Evolutionary conservation across 2,797 vertebrate genomes (phyloP), one percentile per base, ranked within the genome.

Genomic region (Knipowitschia caucasica): DNA sequence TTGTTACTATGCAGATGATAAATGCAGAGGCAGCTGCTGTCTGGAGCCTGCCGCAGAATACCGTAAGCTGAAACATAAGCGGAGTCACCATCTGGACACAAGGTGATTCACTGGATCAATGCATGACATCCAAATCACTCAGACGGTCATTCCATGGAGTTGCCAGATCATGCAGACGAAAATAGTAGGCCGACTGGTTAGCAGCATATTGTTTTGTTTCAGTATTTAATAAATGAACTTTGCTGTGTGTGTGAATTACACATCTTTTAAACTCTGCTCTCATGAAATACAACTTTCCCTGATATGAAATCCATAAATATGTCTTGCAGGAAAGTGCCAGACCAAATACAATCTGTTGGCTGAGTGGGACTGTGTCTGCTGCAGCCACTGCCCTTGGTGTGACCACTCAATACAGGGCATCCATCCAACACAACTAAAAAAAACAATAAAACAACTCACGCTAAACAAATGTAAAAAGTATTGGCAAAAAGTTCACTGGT

Each of bases 1-100:
- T 44, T 44, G 42, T 44, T 44, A 44, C 42, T 44, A 44, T 44
- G 42, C 24, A 44, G 42, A 44, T 44, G 42, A 44, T 44, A 44
- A 27, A 26, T 15, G 42, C 42, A 44, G 24, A 44, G 42, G 25
- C 25, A n/a, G 42, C 42, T n/a, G 27, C 42, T 44, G 42, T 44
- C 42, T 44, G 42, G 42, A 27, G 42, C 17, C 42, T 44, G 42
- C 42, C 4, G 42, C 42, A 44, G 42, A 14, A 17, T 26, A 44
- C 42, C 42, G 23, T 26, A 44, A 44, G 24, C 24, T 9, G 42
- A 27, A 44, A 44, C 42, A 44, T 26, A 44, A 44, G 42, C 39
- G 14, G 39, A 44, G 42, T 44, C 25, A 15, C 25, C 42, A 26
- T 27, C n/a, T 44, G 24, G 24, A 44, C 42, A 44, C 23, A 24